A percentile compares a stretch with the other conserved stretches of the same genome.
phyloP scores from a whole-genome alignment of 1,140 invertebrate species.

The Cherax destructor region DNA sequence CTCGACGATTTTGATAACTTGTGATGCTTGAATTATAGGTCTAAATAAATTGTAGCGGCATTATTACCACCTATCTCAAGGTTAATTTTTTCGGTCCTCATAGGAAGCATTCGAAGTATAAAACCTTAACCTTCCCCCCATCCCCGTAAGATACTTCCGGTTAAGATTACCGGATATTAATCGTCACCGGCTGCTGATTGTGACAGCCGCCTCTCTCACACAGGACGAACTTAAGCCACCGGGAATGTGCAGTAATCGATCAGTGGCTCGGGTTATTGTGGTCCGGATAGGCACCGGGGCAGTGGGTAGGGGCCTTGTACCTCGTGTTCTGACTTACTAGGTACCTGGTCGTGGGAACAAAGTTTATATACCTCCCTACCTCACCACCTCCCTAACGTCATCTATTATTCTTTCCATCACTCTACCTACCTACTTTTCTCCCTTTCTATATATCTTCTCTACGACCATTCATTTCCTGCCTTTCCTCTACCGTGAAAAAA shows the following conservation, averaged over 20 bases:
- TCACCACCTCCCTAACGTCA: no score
- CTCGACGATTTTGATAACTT: no score
- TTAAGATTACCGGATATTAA: not conserved
- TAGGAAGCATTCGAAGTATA: no score
- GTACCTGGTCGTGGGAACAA: constrained; percentile 22
- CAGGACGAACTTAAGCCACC: not conserved
- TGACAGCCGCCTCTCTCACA: not conserved
- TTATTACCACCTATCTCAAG: no score
- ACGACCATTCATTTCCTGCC: not conserved
- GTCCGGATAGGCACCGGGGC: not conserved
- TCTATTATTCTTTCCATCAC: no score
- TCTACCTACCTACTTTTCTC: not conserved
- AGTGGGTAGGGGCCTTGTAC: not conserved
- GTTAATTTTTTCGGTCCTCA: no score
- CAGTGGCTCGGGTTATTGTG: constrained; percentile 1
- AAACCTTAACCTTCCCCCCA: no score
- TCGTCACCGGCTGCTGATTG: not conserved
- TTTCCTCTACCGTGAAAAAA: no score
- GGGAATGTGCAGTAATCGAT: not conserved
- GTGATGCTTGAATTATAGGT: no score
- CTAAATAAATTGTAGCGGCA: no score
- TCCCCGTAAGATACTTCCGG: not conserved
- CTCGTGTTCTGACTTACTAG: not conserved
- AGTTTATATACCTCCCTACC: no score
- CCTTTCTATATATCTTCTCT: not conserved